A percentile compares a stretch with the other conserved stretches of the same genome.
These are phyloP conservation scores for Orestias chungarensis DNA, from an alignment of 2,797 vertebrate genomes.

Conservation along the genomic window DNA sequence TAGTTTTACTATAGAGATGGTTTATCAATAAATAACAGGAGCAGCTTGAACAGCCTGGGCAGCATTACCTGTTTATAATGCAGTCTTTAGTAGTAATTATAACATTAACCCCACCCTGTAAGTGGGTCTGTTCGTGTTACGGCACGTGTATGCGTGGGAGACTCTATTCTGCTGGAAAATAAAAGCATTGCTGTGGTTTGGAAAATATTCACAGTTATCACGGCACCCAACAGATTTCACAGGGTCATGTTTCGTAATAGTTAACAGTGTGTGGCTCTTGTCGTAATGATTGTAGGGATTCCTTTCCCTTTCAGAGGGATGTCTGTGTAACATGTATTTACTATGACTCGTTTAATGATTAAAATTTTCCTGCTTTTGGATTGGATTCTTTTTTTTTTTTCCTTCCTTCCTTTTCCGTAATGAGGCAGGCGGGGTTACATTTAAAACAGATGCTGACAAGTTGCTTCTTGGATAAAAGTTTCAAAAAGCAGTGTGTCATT, in stretches of 20 bases:
- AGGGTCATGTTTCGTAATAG: slow-evolving; percentile 31
- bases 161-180: slow-evolving; percentile 31
- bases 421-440: neutral
- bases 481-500: neutral
- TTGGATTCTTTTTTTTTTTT: slow-evolving; percentile 11
- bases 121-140: slow-evolving; percentile 49
- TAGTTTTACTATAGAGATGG: slow-evolving; percentile 26
- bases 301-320: slow-evolving; percentile 47
- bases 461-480: slow-evolving; percentile 1
- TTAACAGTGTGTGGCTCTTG: slow-evolving; percentile 36
- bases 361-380: slow-evolving; percentile 63
- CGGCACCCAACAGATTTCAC: neutral
- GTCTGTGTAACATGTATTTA: slow-evolving; percentile 67
- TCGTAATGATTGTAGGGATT: slow-evolving; percentile 43
- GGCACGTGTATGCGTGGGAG: slow-evolving; percentile 43
- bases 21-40: neutral
- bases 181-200: slow-evolving; percentile 26
- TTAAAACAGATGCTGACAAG: neutral
- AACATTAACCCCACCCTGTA: slow-evolving; percentile 26
- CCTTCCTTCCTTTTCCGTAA: slow-evolving; percentile 5
- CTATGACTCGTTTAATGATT: slow-evolving; percentile 57
- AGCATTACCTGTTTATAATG: slow-evolving; percentile 23
- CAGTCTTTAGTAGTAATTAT: slow-evolving; percentile 20
- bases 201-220: slow-evolving; percentile 10
- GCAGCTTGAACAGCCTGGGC: slow-evolving; percentile 18